These are phyloP conservation scores for Delphinus delphis DNA, from an alignment of 2,113 vertebrate genomes.

Conservation along the genomic window DNA sequence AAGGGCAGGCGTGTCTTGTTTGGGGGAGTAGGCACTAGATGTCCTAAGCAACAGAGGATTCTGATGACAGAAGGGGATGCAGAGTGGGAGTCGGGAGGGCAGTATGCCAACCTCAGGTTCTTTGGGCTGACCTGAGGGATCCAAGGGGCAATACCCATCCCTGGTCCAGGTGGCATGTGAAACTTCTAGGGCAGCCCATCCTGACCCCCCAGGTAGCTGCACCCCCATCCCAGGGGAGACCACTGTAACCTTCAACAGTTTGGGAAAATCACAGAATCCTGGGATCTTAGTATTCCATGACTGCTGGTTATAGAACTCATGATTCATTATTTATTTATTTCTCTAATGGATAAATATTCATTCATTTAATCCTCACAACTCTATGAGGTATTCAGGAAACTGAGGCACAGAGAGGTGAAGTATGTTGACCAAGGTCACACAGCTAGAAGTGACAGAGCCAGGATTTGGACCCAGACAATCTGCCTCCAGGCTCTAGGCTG, in stretches of 20 bases:
- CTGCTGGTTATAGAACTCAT: neutral
- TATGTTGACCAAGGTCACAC: neutral
- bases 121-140: neutral
- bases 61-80: neutral
- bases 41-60: neutral
- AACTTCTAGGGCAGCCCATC: neutral
- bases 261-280: neutral
- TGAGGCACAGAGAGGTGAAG: neutral
- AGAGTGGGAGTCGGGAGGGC: neutral
- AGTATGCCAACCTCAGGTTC: neutral
- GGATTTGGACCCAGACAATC: neutral
- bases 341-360: neutral
- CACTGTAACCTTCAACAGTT: neutral
- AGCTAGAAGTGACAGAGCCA: neutral
- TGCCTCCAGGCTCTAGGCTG: neutral
- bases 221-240: neutral
- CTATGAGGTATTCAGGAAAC: neutral
- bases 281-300: neutral
- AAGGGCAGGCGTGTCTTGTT: neutral
- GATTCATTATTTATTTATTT: neutral
- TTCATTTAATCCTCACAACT: neutral
- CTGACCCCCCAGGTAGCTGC: neutral
- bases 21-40: neutral
- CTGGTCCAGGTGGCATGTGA: neutral
- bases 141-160: neutral